These are phyloP conservation scores for Acanthornis magna DNA, from an alignment of 2,797 vertebrate species.

Conservation along the genomic window DNA sequence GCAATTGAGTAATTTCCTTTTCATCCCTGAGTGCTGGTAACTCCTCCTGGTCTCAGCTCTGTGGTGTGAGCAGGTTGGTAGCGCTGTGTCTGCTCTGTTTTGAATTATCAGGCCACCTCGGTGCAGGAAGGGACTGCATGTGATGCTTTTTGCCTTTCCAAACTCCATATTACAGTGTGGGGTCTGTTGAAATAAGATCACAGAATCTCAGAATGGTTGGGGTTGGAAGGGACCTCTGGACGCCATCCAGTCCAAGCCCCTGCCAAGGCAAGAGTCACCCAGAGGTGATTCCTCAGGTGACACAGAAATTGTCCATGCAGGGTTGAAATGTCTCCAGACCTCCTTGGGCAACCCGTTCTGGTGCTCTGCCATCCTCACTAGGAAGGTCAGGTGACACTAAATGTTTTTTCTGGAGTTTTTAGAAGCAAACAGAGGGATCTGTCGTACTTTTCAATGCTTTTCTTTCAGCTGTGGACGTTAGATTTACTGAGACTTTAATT, in stretches of 20 bases:
- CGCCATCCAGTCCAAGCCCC: not conserved
- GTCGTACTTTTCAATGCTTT: not conserved
- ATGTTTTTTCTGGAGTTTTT: not conserved
- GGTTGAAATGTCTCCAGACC: not conserved
- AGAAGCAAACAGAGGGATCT: not conserved
- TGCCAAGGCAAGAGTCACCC: not conserved
- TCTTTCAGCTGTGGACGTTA: not conserved
- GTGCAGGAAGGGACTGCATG: not conserved
- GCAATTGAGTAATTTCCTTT: not conserved
- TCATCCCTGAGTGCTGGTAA: not conserved
- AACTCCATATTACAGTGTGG: fast-evolving
- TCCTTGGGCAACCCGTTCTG: not conserved
- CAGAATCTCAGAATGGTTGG: not conserved
- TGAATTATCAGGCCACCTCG: not conserved
- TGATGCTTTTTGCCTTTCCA: not conserved
- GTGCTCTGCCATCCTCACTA: not conserved
- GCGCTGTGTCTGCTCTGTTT: not conserved
- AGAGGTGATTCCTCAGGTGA: not conserved
- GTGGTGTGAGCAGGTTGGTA: not conserved
- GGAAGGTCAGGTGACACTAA: not conserved
- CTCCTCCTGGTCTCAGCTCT: not conserved
- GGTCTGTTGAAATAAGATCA: not conserved
- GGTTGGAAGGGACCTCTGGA: not conserved
- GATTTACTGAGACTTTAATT: not conserved
- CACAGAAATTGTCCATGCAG: not conserved